Base-by-base conservation (phyloP, 35 echinoderm and acorn worm species). In the Stichopus chloronotus region DNA sequence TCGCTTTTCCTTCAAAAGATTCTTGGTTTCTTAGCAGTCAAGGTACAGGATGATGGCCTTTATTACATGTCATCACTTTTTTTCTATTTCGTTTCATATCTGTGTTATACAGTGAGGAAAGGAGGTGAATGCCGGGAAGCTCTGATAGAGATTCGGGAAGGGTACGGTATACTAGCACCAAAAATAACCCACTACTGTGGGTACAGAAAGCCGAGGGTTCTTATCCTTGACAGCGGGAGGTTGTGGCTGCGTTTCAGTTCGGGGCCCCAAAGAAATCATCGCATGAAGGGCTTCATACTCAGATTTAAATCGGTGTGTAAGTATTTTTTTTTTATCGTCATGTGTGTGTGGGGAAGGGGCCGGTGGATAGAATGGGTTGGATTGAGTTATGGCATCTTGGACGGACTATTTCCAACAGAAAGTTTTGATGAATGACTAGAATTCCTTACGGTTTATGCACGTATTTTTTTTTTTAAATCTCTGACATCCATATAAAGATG, bases 221-320 rank as follows among this genome's bases (percentile, higher is more conserved):
- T 98, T 52, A 94, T 88, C 56, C 23, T 78, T 53, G 92, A 95
- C 84, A 74, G 59, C 24, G 96, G 94, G 56, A 53, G 56, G 5
- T 16, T 94, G 5, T 98, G 94, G 94, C 24, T 98, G 25, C 90
- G 94, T 63, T 96, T 98, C 84, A 54, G 92, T 22, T 83, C 94
- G 53, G 85, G 94, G 9, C 57, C 81, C 21, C 65, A 30, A 6
- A 30, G 76, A 7, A 52, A 88, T 78, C 87, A 78, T 56, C 71
- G 57, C 1, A 79, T 59, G 53, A 63, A 92, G 25, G 94, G 96
- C 5, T 96, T 98, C 56, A 55, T 87, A 10, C 78, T 91, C 24
- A 23, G 86, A 87, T 98, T 95, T 86, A 56, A 98, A 87, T 96
- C 94, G 92, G 96, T 95, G 93, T 92, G 96, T 98, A 96, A 95